These are phyloP conservation scores for Drosophila phalerata DNA, from an alignment of 2,888 invertebrate genomes.

Conservation along the genomic window DNA sequence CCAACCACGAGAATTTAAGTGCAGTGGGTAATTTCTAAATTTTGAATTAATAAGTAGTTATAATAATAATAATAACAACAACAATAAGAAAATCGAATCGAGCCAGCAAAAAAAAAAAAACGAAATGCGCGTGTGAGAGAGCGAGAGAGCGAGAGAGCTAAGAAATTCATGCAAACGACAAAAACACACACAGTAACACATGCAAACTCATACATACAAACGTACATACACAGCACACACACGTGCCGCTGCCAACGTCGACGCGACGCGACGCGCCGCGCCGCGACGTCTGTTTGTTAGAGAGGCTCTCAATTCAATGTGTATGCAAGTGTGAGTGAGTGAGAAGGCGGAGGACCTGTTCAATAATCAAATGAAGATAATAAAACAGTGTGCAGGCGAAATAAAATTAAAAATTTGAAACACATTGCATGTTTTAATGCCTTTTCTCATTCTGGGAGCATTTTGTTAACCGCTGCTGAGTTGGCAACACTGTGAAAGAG, in stretches of 20 bases:
- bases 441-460: constrained; percentile 37
- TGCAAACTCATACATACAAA: constrained; percentile 1
- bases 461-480: constrained; percentile 59
- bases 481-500: constrained; percentile 66
- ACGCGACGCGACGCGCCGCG: constrained; percentile 28
- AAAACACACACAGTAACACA: constrained; percentile 33
- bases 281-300: constrained; percentile 46
- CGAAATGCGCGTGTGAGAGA: constrained; percentile 66
- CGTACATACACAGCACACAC: constrained; percentile 38
- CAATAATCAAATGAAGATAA: constrained; percentile 21
- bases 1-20: constrained; percentile 27
- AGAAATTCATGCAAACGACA: constrained; percentile 44
- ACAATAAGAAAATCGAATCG: constrained; percentile 67
- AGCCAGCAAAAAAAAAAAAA: constrained; percentile 41
- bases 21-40: constrained; percentile 54
- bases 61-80: constrained; percentile 55
- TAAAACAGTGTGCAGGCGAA: constrained; percentile 24
- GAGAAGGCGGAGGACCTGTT: constrained; percentile 10
- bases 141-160: constrained; percentile 24
- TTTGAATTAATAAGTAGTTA: constrained; percentile 63
- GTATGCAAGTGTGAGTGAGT: constrained; percentile 18
- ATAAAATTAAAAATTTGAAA: constrained; percentile 49
- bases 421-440: constrained; percentile 54
- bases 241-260: constrained; percentile 59
- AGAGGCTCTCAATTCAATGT: constrained; percentile 8